A percentile compares a stretch with the other conserved stretches of the same genome.
Evolutionary conservation across 2,113 vertebrate genomes (phyloP).

Genomic region (Psittacus erithacus): DNA sequence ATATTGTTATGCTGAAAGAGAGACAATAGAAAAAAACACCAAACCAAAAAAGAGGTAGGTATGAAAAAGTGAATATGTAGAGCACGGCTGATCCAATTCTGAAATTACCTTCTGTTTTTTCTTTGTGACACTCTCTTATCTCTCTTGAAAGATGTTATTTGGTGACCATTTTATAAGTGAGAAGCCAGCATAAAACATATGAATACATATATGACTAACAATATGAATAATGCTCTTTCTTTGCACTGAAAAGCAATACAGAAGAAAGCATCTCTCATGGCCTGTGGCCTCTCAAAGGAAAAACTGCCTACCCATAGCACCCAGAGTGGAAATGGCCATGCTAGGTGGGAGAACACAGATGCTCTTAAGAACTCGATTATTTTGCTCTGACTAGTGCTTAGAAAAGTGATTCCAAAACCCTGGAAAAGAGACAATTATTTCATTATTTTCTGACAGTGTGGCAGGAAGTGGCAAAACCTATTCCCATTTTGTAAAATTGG

Average conservation of each 20-base stretch:
- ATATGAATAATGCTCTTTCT: accelerated
- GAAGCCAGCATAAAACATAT: neutral
- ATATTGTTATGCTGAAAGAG: neutral
- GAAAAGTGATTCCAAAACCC: neutral
- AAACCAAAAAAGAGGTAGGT: neutral
- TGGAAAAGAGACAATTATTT: neutral
- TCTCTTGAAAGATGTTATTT: neutral
- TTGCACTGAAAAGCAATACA: neutral
- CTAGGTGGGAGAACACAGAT: accelerated
- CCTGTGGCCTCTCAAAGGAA: neutral
- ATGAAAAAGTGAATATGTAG: slow-evolving; percentile 26
- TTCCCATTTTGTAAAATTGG: neutral
- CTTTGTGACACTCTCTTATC: neutral
- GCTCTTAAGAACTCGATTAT: neutral
- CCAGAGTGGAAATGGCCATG: neutral
- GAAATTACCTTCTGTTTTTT: slow-evolving; percentile 1
- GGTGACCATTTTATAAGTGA: neutral
- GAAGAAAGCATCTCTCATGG: neutral
- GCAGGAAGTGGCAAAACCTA: neutral
- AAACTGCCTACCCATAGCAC: neutral
- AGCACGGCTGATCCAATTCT: neutral
- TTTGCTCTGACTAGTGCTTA: neutral
- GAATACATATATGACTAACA: neutral
- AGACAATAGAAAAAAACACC: neutral
- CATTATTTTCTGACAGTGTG: neutral